Conservation (phyloP, 2,797 vertebrate species). For the Coccyzus lansbergi region DNA sequence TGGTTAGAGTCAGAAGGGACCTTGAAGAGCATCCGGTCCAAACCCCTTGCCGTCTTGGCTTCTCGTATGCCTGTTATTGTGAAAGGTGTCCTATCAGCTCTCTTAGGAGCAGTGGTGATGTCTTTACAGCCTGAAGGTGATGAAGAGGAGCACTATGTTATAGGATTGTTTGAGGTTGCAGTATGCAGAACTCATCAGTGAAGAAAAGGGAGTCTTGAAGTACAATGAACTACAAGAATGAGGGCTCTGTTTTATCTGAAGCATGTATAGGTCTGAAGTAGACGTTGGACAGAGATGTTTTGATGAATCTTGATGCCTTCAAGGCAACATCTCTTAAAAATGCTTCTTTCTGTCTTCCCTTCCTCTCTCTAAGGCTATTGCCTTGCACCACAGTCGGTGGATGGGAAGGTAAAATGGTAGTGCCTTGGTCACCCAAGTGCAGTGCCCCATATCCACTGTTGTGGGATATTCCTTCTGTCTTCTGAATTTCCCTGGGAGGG, state of each 20-base stretch:
- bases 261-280: not conserved
- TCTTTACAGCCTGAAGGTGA: not conserved
- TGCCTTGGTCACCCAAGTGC: not conserved
- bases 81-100: not conserved
- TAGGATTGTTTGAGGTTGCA: not conserved
- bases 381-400: not conserved
- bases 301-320: not conserved
- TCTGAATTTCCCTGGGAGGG: not conserved
- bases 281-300: not conserved
- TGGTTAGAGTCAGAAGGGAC: no score
- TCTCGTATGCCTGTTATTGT: not conserved
- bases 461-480: not conserved
- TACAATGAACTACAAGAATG: no score
- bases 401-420: no score
- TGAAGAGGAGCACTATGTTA: not conserved
- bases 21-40: no score
- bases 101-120: not conserved
- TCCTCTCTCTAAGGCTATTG: not conserved
- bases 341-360: not conserved
- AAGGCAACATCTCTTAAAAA: not conserved
- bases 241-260: not conserved
- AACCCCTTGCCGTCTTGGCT: not conserved
- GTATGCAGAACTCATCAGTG: not conserved
- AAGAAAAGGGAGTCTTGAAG: not conserved
- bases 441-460: rapidly evolving